Conservation (phyloP, 2,888 invertebrate species). For the Drosophila koepferae region DNA sequence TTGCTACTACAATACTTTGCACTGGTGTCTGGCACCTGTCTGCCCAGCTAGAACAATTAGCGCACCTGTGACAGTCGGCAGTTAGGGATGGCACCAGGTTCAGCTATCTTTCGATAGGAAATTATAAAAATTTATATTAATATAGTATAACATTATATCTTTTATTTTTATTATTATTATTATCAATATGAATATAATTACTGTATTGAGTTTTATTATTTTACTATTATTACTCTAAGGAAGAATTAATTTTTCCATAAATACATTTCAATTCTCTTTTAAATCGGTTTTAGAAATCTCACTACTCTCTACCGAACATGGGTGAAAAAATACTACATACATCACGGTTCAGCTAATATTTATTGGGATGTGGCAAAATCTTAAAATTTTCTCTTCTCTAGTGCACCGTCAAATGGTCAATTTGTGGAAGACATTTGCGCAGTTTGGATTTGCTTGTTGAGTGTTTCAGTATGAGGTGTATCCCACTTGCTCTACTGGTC, state of each 20-base stretch:
- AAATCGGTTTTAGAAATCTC: background rate
- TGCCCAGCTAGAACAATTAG: constrained; percentile 37
- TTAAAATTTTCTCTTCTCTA: background rate
- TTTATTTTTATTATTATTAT: background rate
- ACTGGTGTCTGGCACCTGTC: background rate
- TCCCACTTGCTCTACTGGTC: background rate
- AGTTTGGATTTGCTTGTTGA: constrained; percentile 25
- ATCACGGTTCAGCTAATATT: background rate
- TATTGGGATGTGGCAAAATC: background rate
- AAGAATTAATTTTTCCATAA: no score
- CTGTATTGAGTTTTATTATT: background rate
- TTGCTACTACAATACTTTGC: constrained; percentile 5
- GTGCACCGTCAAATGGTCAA: background rate
- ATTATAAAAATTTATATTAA: background rate
- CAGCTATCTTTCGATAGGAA: background rate
- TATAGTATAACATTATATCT: background rate
- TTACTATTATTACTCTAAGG: background rate
- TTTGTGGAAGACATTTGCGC: background rate
- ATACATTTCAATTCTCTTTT: no score
- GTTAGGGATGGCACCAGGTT: background rate
- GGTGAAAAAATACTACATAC: background rate
- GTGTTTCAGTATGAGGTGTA: constrained; percentile 20
- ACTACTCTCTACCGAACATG: background rate
- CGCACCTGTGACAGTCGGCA: constrained; percentile 29
- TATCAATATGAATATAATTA: background rate